A percentile compares a stretch with the other conserved stretches of the same genome.
phyloP scores from a whole-genome alignment of 2,113 vertebrate genomes.

The Fukomys damarensis region DNA sequence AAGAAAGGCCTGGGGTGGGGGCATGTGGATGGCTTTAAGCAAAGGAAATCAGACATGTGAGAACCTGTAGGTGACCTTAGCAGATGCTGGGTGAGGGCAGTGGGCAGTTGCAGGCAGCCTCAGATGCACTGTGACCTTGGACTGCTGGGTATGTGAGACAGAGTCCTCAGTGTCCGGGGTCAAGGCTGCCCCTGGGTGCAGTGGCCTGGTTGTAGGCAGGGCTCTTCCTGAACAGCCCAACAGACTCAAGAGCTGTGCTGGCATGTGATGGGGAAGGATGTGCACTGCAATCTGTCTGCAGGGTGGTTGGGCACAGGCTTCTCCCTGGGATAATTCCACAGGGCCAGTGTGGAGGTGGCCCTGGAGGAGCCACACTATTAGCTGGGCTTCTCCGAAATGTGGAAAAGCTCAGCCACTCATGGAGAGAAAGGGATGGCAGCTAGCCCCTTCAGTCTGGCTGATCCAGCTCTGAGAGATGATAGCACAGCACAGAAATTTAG shows the following conservation, averaged over 20 bases:
- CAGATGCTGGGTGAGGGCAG: not conserved
- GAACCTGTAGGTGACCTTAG: not conserved
- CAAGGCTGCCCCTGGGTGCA: rapidly evolving
- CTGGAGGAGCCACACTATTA: no score
- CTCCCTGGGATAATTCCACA: rapidly evolving
- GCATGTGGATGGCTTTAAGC: not conserved
- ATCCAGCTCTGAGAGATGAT: not conserved
- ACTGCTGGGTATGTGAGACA: no score
- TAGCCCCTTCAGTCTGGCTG: rapidly evolving
- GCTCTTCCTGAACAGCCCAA: not conserved
- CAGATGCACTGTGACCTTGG: not conserved
- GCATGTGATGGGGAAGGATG: not conserved
- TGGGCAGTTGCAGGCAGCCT: no score
- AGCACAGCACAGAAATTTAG: not conserved
- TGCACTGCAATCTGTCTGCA: rapidly evolving
- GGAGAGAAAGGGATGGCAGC: not conserved
- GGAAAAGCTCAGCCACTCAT: rapidly evolving
- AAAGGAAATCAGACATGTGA: not conserved
- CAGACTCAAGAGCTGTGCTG: not conserved
- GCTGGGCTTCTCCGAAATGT: not conserved
- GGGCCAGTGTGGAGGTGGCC: not conserved
- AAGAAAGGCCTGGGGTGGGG: not conserved
- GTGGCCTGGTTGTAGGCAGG: rapidly evolving
- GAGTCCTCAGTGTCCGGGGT: not conserved
- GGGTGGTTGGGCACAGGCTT: rapidly evolving